Evolutionary conservation across 2,888 invertebrate species (phyloP), one percentile per base, ranked within the genome.

Genomic region (Morinoia aosen): DNA sequence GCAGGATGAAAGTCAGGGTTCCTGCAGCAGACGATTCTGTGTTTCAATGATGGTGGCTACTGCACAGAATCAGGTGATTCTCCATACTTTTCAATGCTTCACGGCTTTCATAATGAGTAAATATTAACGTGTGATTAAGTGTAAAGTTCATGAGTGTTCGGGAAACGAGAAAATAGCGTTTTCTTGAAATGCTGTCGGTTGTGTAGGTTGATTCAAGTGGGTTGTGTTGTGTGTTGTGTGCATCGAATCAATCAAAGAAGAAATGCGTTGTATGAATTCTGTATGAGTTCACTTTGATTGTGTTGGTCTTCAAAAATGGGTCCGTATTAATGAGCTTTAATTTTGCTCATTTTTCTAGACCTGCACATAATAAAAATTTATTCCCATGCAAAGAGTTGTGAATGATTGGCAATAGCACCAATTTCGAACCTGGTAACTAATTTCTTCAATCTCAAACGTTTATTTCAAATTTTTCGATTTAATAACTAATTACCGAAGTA

Each of bases 1-100:
- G 90, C 33, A 39, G 90, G 93, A 25, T 40, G 39, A 11, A 33
- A 33, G 33, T 57, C 14, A n/a, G 93, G 33, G 25, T 7, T 33
- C 93, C 57, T 14, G 88, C 93, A 93, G 93, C 56, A 56, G 93
- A 93, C 93, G 93, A 93, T 57, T 57, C 19, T 19, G 12, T 91
- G 19, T 25, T n/a, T 93, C 57, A 57, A 93, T 57, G 93, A 93
- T 93, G 93, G 93, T 93, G 48, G 93, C 57, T 39, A 11, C 93
- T 11, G 93, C 93, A 33, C 56, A 57, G 10, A 33, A 12, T 93
- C 93, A 93, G 93, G 93, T 93, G 93, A 57, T 57, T 57, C 57
- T 57, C 57, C 10, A 10, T 19, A 3, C 2, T 16, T 93, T 93
- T 93, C 11, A 48, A 40, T 40, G 90, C 16, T 39, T 40, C 40